Percentiles rank a stretch among this genome's conserved stretches.
phyloP scores from a whole-genome alignment of 2,113 vertebrate genomes.

The Potamarius usumacintae region DNA sequence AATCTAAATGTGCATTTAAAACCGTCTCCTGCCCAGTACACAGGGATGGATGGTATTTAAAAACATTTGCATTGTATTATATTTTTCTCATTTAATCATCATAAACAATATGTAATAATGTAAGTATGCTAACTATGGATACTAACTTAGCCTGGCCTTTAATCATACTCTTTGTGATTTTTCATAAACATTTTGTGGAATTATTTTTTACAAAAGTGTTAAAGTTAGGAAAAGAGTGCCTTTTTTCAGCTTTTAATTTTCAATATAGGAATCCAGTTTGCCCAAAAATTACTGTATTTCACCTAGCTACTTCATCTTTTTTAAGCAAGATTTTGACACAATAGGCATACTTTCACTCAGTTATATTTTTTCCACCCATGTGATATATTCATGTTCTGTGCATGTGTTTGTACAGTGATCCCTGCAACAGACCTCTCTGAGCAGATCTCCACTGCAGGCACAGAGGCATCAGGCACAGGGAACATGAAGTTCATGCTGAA shows the following conservation, averaged over 20 bases:
- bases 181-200: neutral
- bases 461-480: slow-evolving; percentile 92
- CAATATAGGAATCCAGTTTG: neutral
- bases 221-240: neutral
- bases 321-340: neutral
- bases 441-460: slow-evolving; percentile 97
- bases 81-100: neutral
- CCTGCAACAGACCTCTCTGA: slow-evolving; percentile 93
- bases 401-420: slow-evolving; percentile 76
- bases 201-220: neutral
- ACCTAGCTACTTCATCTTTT: neutral
- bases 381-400: neutral
- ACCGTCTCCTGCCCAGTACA: neutral
- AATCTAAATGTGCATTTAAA: neutral
- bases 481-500: slow-evolving; percentile 99
- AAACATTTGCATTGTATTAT: neutral
- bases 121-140: neutral
- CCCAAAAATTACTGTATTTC: neutral
- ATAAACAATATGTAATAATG: neutral
- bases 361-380: neutral
- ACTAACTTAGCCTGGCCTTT: neutral
- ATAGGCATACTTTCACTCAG: neutral
- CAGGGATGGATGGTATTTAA: neutral
- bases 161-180: neutral
- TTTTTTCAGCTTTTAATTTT: neutral